These are phyloP conservation scores for Hirtodrosophila alboralis DNA, from an alignment of 2,888 invertebrate genomes.

Conservation along the genomic window DNA sequence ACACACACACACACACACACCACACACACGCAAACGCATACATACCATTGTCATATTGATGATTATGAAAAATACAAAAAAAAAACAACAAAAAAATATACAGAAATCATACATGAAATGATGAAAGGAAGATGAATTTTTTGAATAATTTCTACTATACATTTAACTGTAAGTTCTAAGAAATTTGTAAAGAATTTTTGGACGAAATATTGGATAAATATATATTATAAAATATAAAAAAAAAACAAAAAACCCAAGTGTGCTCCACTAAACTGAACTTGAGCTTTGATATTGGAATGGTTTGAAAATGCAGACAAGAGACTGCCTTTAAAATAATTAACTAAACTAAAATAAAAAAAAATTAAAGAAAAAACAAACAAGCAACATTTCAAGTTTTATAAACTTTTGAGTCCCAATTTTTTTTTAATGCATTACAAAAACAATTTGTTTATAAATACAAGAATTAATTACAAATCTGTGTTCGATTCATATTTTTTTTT, in stretches of 20 bases:
- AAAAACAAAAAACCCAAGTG: constrained; percentile 28
- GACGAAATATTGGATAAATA: constrained; percentile 80
- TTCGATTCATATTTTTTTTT: constrained; percentile 44
- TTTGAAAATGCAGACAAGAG: constrained; percentile 16
- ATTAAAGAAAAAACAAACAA: constrained; percentile 16
- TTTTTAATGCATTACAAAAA: constrained; percentile 59
- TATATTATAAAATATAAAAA: constrained; percentile 76
- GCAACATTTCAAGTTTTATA: constrained; percentile 50
- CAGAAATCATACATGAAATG: constrained; percentile 55
- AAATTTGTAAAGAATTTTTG: constrained; percentile 80
- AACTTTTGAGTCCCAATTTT: constrained; percentile 64
- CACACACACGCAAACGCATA: constrained; percentile 59
- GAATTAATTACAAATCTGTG: constrained; percentile 39
- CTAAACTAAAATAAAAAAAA: constrained; percentile 7
- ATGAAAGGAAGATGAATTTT: constrained; percentile 68
- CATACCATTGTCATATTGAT: constrained; percentile 80
- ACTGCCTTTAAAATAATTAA: constrained; percentile 18
- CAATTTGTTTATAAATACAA: constrained; percentile 49
- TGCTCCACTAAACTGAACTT: constrained; percentile 67
- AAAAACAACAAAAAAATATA: constrained; percentile 15
- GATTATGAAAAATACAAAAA: constrained; percentile 65
- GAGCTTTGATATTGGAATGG: constrained; percentile 47
- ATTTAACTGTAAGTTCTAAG: constrained; percentile 80
- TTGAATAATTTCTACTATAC: constrained; percentile 81
- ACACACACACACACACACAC: constrained; percentile 22